Evolutionary conservation across 2,113 vertebrate species (phyloP).

Genomic region (Bubo blakistoni): DNA sequence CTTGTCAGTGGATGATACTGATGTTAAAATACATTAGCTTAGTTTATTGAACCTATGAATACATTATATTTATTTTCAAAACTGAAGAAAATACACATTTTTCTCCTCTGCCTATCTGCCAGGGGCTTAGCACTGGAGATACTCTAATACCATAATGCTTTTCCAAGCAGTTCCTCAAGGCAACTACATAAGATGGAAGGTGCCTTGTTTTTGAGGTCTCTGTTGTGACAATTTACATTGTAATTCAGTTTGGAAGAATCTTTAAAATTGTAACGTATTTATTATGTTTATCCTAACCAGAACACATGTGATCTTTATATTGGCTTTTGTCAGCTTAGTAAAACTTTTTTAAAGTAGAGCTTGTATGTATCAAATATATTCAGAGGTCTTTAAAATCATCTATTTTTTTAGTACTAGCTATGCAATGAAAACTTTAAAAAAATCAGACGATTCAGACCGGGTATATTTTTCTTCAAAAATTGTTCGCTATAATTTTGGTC

Average conservation of each 20-base stretch:
- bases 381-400: background rate
- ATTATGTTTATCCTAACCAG: background rate
- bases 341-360: background rate
- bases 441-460: background rate
- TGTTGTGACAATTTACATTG: background rate
- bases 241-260: background rate
- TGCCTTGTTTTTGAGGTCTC: background rate
- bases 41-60: background rate
- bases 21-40: background rate
- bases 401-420: background rate
- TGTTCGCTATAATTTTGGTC: background rate
- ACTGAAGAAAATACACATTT: background rate
- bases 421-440: background rate
- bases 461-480: background rate
- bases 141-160: background rate
- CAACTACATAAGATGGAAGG: background rate
- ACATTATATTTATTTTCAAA: background rate
- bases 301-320: background rate
- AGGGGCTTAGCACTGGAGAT: background rate
- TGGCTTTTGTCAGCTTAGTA: background rate
- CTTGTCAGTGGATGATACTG: background rate
- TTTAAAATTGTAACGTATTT: background rate
- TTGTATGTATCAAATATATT: background rate
- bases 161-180: background rate
- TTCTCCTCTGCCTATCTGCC: background rate